Conservation (phyloP, 2,888 invertebrate species). For the Eupsilia transversa region DNA sequence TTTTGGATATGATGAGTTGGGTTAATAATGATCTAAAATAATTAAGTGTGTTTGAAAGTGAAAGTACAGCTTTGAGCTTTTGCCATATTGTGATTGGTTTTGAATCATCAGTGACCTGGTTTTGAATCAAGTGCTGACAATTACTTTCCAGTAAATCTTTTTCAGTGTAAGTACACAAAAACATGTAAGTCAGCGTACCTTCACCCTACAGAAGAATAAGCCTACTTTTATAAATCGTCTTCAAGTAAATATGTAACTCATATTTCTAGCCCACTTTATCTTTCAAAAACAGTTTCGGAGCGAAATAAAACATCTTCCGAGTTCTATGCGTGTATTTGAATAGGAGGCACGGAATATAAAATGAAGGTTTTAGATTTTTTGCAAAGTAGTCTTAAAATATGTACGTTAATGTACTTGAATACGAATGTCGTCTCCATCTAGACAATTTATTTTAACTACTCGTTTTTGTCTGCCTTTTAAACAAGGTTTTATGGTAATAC, state of each 20-base stretch:
- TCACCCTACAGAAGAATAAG: conserved; percentile 3
- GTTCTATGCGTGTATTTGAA: conserved; percentile 52
- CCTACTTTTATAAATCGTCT: conserved; percentile 24
- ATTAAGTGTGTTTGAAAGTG: neutral
- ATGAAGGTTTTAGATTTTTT: conserved; percentile 58
- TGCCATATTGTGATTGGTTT: no score
- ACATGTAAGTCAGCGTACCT: neutral
- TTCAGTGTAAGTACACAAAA: neutral
- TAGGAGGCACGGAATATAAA: conserved; percentile 54
- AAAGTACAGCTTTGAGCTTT: neutral
- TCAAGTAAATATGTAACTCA: conserved; percentile 31
- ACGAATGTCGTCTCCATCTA: conserved; percentile 49
- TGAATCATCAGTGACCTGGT: no score
- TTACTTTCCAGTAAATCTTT: neutral
- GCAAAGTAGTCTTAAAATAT: conserved; percentile 62
- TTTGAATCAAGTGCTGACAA: neutral
- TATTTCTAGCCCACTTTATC: conserved; percentile 41
- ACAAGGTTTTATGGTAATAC: conserved; percentile 50
- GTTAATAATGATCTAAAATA: neutral
- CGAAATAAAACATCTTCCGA: conserved; percentile 59
- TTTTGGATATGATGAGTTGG: neutral
- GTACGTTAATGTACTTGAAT: conserved; percentile 58
- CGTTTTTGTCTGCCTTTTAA: conserved; percentile 45
- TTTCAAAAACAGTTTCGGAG: conserved; percentile 35
- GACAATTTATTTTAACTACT: conserved; percentile 57